Conservation (phyloP, 2,113 vertebrate species). For the Oncorhynchus mykiss region DNA sequence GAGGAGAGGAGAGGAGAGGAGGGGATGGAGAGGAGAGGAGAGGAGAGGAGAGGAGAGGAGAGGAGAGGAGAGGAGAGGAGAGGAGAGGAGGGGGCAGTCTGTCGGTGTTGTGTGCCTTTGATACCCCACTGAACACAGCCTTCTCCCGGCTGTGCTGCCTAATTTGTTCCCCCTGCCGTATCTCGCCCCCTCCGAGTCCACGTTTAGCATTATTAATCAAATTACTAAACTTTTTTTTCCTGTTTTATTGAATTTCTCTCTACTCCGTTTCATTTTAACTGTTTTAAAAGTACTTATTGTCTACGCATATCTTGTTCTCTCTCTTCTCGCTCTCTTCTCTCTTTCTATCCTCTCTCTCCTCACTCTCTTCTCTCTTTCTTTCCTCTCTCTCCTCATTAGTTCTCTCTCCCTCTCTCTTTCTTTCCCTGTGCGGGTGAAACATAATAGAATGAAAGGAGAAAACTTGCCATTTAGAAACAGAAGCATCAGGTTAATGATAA, state of each 20-base stretch:
- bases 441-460: constrained; percentile 30
- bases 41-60: too few species aligned
- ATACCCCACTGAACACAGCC: constrained; percentile 62
- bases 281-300: constrained; percentile 26
- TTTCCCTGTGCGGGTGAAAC: not conserved
- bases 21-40: constrained; percentile 57
- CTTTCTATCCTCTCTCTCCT: constrained; percentile 6
- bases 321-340: constrained; percentile 11
- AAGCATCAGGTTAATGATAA: constrained; percentile 78
- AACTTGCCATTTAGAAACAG: constrained; percentile 62
- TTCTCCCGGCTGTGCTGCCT: constrained; percentile 60
- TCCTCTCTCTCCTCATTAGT: too few species aligned
- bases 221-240: constrained; percentile 70
- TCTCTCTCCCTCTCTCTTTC: not conserved
- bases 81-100: constrained; percentile 49
- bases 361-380: not conserved
- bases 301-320: constrained; percentile 3
- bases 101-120: constrained; percentile 63
- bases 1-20: constrained; percentile 51
- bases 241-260: constrained; percentile 52
- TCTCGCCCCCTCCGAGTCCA: constrained; percentile 45
- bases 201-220: constrained; percentile 75
- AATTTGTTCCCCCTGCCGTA: constrained; percentile 64
- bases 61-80: constrained; percentile 58
- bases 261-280: not conserved